These are phyloP conservation scores for Ichneumon xanthorius DNA, from an alignment of 2,888 invertebrate genomes.

Conservation along the genomic window DNA sequence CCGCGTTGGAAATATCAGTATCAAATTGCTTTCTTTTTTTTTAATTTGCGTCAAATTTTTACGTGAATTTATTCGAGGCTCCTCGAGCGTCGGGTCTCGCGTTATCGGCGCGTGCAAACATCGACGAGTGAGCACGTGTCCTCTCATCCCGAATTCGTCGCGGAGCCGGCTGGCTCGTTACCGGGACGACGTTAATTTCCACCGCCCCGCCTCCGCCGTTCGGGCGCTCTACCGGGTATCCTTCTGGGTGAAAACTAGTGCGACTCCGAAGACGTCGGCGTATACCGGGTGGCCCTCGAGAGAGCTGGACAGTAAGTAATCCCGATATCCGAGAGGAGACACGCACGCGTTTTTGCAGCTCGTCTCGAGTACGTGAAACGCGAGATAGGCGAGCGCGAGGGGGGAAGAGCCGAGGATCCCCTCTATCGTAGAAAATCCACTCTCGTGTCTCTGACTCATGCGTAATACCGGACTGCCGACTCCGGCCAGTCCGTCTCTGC, in stretches of 20 bases:
- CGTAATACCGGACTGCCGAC: constrained; percentile 33
- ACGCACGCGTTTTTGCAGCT: constrained; percentile 2
- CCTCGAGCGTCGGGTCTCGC: not conserved
- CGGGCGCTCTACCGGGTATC: not conserved
- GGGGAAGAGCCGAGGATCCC: not conserved
- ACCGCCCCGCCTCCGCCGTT: not conserved
- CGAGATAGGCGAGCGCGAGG: not conserved
- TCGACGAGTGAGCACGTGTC: constrained; percentile 32
- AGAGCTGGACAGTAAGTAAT: constrained; percentile 10
- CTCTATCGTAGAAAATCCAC: constrained; percentile 9
- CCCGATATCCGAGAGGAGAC: constrained; percentile 4
- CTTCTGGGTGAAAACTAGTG: not conserved
- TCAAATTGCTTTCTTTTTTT: too few species aligned
- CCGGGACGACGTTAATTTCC: constrained; percentile 14
- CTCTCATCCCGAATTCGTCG: constrained; percentile 26
- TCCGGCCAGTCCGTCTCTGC: not conserved
- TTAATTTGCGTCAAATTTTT: not conserved
- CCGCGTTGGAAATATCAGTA: too few species aligned
- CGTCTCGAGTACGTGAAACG: not conserved
- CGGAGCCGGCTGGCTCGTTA: constrained; percentile 34
- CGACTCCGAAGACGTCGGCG: constrained; percentile 9
- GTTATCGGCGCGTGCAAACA: not conserved
- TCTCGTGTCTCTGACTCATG: constrained; percentile 42
- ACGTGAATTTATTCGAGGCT: not conserved
- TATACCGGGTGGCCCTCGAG: constrained; percentile 3